Evolutionary conservation across 2,888 invertebrate genomes (phyloP).

Genomic region (Metalampra italica): DNA sequence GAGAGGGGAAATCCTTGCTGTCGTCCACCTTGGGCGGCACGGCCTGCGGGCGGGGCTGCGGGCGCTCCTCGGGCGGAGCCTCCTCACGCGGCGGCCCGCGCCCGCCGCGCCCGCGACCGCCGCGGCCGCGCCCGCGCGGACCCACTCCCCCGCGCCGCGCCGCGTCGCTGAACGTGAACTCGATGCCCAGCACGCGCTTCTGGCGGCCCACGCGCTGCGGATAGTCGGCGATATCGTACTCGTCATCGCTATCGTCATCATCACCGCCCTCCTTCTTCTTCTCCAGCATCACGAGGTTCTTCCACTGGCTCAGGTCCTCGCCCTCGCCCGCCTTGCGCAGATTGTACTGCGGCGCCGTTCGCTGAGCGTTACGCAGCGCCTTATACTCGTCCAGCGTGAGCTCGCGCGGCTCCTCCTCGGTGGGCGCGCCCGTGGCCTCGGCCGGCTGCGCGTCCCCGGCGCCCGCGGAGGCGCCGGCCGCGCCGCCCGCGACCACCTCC

Average conservation of each 20-base stretch:
- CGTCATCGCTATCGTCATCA: slow-evolving; percentile 83
- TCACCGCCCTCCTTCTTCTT: slow-evolving; percentile 84
- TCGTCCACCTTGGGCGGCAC: slow-evolving; percentile 94
- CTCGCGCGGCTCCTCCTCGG: slow-evolving; percentile 89
- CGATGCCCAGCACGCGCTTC: slow-evolving; percentile 91
- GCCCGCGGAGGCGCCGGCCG: slow-evolving; percentile 47
- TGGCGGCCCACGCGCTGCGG: slow-evolving; percentile 92
- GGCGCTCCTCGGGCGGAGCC: slow-evolving; percentile 55
- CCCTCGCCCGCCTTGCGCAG: slow-evolving; percentile 96
- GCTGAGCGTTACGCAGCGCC: slow-evolving; percentile 87
- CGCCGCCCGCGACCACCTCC: slow-evolving; percentile 46
- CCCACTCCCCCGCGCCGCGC: slow-evolving; percentile 85
- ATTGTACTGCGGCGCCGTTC: slow-evolving; percentile 92
- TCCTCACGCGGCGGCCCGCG: slow-evolving; percentile 53
- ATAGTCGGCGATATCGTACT: slow-evolving; percentile 87
- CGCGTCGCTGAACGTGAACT: slow-evolving; percentile 91
- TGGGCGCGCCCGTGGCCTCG: slow-evolving; percentile 63
- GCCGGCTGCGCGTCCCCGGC: slow-evolving; percentile 65
- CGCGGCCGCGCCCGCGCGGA: slow-evolving; percentile 79
- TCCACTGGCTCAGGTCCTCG: slow-evolving; percentile 94
- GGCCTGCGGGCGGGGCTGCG: slow-evolving; percentile 42
- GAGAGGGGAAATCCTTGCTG: slow-evolving; percentile 96
- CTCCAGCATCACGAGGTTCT: slow-evolving; percentile 90
- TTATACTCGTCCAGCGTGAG: slow-evolving; percentile 97
- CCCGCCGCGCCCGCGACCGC: slow-evolving; percentile 78